These are phyloP conservation scores for Bimastos eiseni DNA, from an alignment of 2,888 invertebrate species.

Conservation along the genomic window DNA sequence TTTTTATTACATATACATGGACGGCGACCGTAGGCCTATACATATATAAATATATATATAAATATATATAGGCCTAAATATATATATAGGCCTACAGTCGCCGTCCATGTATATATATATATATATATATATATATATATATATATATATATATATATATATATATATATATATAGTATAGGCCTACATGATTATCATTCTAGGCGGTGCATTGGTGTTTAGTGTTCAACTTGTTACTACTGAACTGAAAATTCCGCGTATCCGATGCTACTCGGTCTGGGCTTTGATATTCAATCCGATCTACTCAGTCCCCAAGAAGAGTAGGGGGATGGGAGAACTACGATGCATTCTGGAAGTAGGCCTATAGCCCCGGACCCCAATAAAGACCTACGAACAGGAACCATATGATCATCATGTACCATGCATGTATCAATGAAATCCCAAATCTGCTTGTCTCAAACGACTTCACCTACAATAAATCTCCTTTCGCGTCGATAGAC, in stretches of 20 bases:
- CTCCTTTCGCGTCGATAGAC: neutral
- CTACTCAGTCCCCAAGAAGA: neutral
- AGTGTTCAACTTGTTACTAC: no score
- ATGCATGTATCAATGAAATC: slow-evolving; percentile 32
- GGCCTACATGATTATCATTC: no score
- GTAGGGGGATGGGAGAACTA: neutral
- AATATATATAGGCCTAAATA: neutral
- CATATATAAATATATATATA: neutral
- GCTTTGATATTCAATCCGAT: neutral
- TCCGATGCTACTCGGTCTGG: neutral
- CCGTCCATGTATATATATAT: neutral
- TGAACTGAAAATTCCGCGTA: no score
- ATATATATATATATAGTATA: no score
- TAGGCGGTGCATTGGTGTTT: no score
- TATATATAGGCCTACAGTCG: no score
- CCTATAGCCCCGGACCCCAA: no score
- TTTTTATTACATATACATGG: no score
- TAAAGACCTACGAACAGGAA: neutral
- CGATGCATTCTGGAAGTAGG: neutral
- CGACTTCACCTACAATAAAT: neutral
- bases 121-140: slow-evolving; percentile 31
- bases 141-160: no score
- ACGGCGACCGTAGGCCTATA: neutral
- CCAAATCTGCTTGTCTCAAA: slow-evolving; percentile 28
- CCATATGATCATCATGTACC: slow-evolving; percentile 23